Conservation (phyloP, 1,140 invertebrate species). For the Cataglyphis hispanica region DNA sequence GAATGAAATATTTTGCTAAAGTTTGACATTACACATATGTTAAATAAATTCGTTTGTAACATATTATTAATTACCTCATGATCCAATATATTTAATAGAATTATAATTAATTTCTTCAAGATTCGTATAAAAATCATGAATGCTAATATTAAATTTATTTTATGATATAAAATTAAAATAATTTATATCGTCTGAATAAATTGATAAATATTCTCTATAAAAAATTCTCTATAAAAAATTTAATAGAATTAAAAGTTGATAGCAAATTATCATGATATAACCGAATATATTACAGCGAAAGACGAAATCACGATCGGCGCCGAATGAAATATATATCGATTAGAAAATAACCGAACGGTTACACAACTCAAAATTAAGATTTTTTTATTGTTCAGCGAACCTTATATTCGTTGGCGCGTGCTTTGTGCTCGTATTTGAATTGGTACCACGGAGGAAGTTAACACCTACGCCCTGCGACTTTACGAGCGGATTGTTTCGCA, state of each 20-base stretch:
- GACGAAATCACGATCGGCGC: background rate
- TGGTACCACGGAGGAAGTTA: constrained; percentile 60
- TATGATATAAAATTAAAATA: background rate
- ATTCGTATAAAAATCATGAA: background rate
- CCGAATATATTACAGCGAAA: background rate
- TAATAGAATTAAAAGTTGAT: background rate
- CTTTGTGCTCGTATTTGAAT: constrained; percentile 53
- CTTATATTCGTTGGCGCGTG: constrained; percentile 63
- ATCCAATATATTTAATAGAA: background rate
- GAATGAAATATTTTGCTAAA: background rate
- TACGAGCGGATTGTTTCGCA: constrained; percentile 66
- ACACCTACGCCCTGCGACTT: constrained; percentile 67
- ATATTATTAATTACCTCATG: background rate
- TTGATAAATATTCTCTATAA: constrained; percentile 4
- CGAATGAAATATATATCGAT: background rate
- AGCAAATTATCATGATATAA: background rate
- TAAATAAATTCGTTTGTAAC: background rate
- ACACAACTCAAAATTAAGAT: constrained; percentile 60
- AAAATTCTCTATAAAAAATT: too few relatives aligned
- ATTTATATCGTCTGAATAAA: background rate
- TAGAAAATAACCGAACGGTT: constrained; percentile 3
- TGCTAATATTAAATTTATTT: background rate
- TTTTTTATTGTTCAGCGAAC: constrained; percentile 56
- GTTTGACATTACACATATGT: background rate
- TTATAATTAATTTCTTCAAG: background rate